Base-by-base conservation (phyloP, 2,113 vertebrate genomes). In the Numenius arquata region DNA sequence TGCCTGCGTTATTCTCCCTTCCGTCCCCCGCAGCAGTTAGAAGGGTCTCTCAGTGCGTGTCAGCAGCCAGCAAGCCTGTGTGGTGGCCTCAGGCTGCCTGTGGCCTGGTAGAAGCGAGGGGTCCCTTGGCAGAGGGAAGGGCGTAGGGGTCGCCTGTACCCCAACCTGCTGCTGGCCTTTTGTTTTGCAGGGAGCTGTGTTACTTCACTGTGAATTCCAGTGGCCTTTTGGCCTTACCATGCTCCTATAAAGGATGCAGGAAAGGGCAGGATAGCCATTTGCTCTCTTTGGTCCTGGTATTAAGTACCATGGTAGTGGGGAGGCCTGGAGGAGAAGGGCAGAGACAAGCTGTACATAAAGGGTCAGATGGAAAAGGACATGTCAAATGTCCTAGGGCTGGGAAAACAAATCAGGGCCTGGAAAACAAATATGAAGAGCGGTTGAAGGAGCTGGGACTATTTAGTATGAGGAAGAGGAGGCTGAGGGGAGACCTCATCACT, bases 71-170 rank as follows among this genome's bases (percentile, higher is more conserved):
- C 2, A 13, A 65, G 18, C 8, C 2, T 59, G 15, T 7, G 25
- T 2, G 52, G n/a, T 14, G 40, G 11, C 12, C 17, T 6, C 7
- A 3, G 2, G 15, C 41, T 34, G n/a, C n/a, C 32, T 16, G 36
- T 15, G 56, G 21, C 18, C 40, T 43, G 40, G 14, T 18, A 29
- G 45, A 29, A 77, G 32, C 2, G 3, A 8, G 32, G 38, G 23
- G 11, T 48, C 15, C 15, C 30, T 20, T 20, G 34, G n/a, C 11
- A 38, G 48, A 65, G 48, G 30, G 34, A 15, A 13, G 15, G 32
- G 34, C 0, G 0, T 5, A 5, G 4, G 30, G 6, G 11, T 15
- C 0, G 0, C 22, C 30, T n/a, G n/a, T 48, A 48, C 47, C 80
- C 45, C 55, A n/a, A 30, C 27, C 6, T 21, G 23, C 23, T 4